A percentile compares a stretch with the other conserved stretches of the same genome.
Evolutionary conservation across 2,888 invertebrate genomes (phyloP).

Genomic region (Cremastobaeus sp.): DNA sequence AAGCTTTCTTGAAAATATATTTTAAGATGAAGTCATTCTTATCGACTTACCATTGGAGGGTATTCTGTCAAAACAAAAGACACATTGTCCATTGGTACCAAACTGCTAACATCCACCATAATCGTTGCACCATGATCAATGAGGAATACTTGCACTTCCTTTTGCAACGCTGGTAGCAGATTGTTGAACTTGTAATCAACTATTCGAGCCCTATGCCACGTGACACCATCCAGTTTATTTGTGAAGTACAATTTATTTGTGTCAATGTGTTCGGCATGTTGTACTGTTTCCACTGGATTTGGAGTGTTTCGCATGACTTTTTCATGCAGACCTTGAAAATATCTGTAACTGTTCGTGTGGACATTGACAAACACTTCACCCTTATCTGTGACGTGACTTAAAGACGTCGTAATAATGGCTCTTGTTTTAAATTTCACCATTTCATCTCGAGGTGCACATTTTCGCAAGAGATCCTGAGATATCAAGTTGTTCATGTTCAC

Average conservation of each 20-base stretch:
- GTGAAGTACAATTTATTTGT: slow-evolving; percentile 39
- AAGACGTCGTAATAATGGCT: not conserved
- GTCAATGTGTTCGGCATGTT: slow-evolving; percentile 1
- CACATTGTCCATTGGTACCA: slow-evolving; percentile 77
- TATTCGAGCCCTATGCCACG: slow-evolving; percentile 38
- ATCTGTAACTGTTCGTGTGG: slow-evolving; percentile 1
- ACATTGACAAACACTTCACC: slow-evolving; percentile 35
- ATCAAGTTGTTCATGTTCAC: slow-evolving; percentile 20
- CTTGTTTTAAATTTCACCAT: too few species aligned
- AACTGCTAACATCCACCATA: slow-evolving; percentile 77
- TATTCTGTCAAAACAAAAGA: slow-evolving; percentile 75
- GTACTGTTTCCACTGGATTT: too few species aligned
- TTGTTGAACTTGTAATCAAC: slow-evolving; percentile 16
- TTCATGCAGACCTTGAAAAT: slow-evolving; percentile 13
- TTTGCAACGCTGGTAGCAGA: slow-evolving; percentile 54
- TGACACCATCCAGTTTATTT: slow-evolving; percentile 31
- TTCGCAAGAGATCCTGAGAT: slow-evolving; percentile 6
- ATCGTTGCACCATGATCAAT: slow-evolving; percentile 80
- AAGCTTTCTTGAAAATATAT: too few species aligned
- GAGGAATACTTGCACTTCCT: slow-evolving; percentile 79
- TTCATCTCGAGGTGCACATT: slow-evolving; percentile 11
- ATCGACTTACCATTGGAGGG: slow-evolving; percentile 76
- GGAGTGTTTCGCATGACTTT: slow-evolving; percentile 1
- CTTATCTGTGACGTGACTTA: slow-evolving; percentile 28
- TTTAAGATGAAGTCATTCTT: slow-evolving; percentile 3